A percentile compares a stretch with the other conserved stretches of the same genome.
These are phyloP conservation scores for Cotesia congregata DNA, from an alignment of 2,888 invertebrate genomes.

Conservation along the genomic window DNA sequence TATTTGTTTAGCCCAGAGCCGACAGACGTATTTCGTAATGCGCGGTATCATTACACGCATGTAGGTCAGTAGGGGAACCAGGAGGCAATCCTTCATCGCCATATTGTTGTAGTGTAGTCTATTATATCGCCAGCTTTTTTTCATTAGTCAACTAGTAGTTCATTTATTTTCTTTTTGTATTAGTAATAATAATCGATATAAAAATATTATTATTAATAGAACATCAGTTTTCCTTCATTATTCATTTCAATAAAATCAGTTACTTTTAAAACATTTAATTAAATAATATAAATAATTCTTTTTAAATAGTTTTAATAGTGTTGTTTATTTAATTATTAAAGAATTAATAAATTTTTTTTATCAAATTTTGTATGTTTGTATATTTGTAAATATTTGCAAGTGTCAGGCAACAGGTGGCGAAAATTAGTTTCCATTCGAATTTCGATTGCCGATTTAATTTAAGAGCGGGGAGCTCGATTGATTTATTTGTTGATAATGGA, in stretches of 20 bases:
- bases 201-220: no score
- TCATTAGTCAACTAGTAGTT: not conserved
- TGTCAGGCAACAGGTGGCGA: not conserved
- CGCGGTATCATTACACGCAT: slow-evolving; percentile 22
- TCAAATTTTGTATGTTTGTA: not conserved
- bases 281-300: no score
- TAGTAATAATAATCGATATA: no score
- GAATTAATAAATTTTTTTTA: not conserved
- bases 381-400: not conserved
- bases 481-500: slow-evolving; percentile 73
- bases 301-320: no score
- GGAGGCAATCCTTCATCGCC: slow-evolving; percentile 15
- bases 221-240: no score
- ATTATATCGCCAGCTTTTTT: not conserved
- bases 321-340: no score
- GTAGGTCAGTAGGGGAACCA: slow-evolving; percentile 10
- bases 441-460: not conserved
- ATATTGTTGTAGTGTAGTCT: slow-evolving; percentile 18
- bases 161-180: no score
- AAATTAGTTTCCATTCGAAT: not conserved
- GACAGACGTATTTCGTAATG: not conserved
- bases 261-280: no score
- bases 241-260: no score
- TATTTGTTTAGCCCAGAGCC: not conserved
- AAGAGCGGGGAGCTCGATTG: not conserved